These are phyloP conservation scores for Scaptomyza reducta DNA, from an alignment of 2,888 invertebrate species.

Conservation along the genomic window DNA sequence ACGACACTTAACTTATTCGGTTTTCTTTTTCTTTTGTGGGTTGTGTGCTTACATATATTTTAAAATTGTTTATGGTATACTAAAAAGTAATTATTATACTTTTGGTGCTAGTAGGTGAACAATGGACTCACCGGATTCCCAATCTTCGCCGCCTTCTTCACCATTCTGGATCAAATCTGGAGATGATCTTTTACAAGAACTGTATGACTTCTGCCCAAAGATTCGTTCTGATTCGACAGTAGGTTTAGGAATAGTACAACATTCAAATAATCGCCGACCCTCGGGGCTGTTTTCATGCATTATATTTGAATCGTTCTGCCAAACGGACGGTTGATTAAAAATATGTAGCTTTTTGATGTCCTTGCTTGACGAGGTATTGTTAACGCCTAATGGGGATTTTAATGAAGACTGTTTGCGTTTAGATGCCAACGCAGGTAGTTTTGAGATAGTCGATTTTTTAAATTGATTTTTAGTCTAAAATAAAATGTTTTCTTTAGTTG, in stretches of 20 bases:
- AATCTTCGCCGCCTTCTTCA: slow-evolving; percentile 83
- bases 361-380: slow-evolving; percentile 64
- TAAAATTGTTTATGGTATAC: slow-evolving; percentile 62
- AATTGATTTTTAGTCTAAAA: slow-evolving; percentile 70
- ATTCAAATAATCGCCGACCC: slow-evolving; percentile 68
- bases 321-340: slow-evolving; percentile 67
- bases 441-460: slow-evolving; percentile 71
- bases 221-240: slow-evolving; percentile 68
- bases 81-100: slow-evolving; percentile 60
- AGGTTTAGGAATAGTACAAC: slow-evolving; percentile 67
- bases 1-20: slow-evolving; percentile 21
- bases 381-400: slow-evolving; percentile 57
- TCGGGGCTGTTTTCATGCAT: slow-evolving; percentile 58
- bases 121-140: slow-evolving; percentile 84
- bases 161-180: slow-evolving; percentile 58
- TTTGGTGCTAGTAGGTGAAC: slow-evolving; percentile 62
- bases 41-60: slow-evolving; percentile 37
- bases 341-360: slow-evolving; percentile 69
- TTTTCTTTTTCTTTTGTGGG: slow-evolving; percentile 7
- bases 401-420: slow-evolving; percentile 70
- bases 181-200: slow-evolving; percentile 67
- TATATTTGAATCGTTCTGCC: slow-evolving; percentile 66
- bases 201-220: slow-evolving; percentile 77
- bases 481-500: neutral
- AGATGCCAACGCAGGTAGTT: slow-evolving; percentile 63